phyloP scores from a whole-genome alignment of 2,797 vertebrate genomes.

The Caiman crocodilus region DNA sequence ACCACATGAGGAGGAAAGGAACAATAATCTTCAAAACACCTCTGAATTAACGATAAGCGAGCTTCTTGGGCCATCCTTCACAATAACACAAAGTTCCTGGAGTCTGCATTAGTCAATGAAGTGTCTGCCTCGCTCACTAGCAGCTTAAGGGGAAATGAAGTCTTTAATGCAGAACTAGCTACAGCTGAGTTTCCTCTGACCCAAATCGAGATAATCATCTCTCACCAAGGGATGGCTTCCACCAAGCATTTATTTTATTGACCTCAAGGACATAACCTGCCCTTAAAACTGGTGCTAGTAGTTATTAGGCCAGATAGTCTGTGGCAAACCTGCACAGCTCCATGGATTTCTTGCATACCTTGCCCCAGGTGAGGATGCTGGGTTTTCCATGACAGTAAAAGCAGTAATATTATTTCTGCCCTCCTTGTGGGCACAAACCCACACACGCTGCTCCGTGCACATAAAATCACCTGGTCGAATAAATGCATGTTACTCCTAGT shows the following conservation, averaged over 20 bases:
- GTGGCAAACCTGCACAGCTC: background rate
- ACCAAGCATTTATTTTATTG: conserved; percentile 18
- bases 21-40: conserved; percentile 52
- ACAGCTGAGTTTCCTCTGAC: background rate
- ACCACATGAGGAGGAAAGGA: background rate
- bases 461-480: background rate
- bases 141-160: background rate
- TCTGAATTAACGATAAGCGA: conserved; percentile 47
- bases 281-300: background rate
- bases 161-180: background rate
- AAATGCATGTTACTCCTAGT: background rate
- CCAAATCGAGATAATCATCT: background rate
- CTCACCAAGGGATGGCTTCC: background rate
- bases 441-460: background rate
- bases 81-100: conserved; percentile 38
- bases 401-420: background rate
- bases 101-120: conserved; percentile 20
- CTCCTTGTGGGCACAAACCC: background rate
- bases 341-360: background rate
- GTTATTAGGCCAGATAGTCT: background rate
- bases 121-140: background rate
- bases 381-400: background rate
- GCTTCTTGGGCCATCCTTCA: conserved; percentile 13
- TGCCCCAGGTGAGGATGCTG: background rate
- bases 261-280: conserved; percentile 23